Base-by-base conservation (phyloP, 2,113 vertebrate species). In the Zosterops pallidus region DNA sequence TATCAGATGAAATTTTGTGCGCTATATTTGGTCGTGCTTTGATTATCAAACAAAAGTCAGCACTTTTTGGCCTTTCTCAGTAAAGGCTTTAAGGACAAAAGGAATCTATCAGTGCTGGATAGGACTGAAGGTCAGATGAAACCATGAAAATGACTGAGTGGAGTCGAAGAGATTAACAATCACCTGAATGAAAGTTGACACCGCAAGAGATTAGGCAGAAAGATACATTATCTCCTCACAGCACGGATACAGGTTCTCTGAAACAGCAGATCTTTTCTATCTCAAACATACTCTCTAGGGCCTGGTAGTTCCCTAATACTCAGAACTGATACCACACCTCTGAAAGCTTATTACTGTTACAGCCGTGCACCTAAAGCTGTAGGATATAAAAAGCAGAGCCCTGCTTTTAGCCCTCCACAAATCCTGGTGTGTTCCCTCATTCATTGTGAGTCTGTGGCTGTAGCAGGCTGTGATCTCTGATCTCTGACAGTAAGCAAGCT, bases 151-250 rank as follows among this genome's bases (percentile, higher is more conserved):
- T 77, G 69, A 94, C 85, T 92, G 88, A 96, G 83, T 83, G 78
- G 68, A 88, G 87, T 94, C 0, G 0, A 57, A 90, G 75, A 90
- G 88, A 92, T 90, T 86, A 93, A 90, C 64, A 76, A 33, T 92
- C 76, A 93, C 56, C 85, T 78, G 50, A 89, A 95, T 95, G 62
- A 81, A 96, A 94, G 31, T 6, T 94, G 94, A 90, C 90, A 93
- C 69, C 49, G 57, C 69, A 59, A 84, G 93, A 94, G 90, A 90
- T 93, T 88, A 92, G 64, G 37, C 28, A 74, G 69, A 92, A 64
- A 90, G 80, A 92, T 81, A 52, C 37, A 89, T 90, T 92, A 91
- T 95, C 75, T 83, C 55, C 44, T 56, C 64, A 62, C 62, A 94
- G 60, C 64, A 75, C 63, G 88, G 50, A 83, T 67, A 68, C 23